Evolutionary conservation across 2,888 invertebrate species (phyloP).

Genomic region (Tuta absoluta): DNA sequence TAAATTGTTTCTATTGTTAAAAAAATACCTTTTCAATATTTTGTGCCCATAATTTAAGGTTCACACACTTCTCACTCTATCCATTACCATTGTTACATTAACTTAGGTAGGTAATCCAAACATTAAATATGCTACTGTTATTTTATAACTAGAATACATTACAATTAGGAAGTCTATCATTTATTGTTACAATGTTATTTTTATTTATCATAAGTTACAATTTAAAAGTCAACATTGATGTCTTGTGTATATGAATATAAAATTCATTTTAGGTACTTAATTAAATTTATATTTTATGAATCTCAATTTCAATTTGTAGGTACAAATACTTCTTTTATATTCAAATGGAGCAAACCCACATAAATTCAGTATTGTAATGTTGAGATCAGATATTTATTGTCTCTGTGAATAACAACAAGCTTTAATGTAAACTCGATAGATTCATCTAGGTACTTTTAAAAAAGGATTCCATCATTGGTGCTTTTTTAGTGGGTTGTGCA

Average conservation of each 20-base stretch:
- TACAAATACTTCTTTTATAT: background rate
- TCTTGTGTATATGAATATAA: background rate
- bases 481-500: background rate
- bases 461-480: background rate
- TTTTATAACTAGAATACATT: constrained; percentile 28
- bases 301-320: background rate
- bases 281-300: background rate
- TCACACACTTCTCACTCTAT: constrained; percentile 47
- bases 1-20: background rate
- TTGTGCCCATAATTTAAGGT: constrained; percentile 36
- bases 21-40: constrained; percentile 14
- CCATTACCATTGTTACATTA: constrained; percentile 30
- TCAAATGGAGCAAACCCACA: too few relatives aligned
- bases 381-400: too few relatives aligned
- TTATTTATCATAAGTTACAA: constrained; percentile 2
- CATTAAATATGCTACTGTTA: constrained; percentile 21
- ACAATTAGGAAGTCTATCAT: constrained; percentile 46
- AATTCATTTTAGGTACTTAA: background rate
- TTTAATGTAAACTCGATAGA: background rate
- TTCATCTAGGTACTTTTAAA: background rate
- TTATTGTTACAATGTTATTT: constrained; percentile 46
- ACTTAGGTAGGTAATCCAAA: constrained; percentile 27
- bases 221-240: constrained; percentile 1
- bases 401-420: too few relatives aligned
- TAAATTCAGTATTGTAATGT: too few relatives aligned